These are phyloP conservation scores for Egretta garzetta DNA, from an alignment of 2,113 vertebrate genomes.

Conservation along the genomic window DNA sequence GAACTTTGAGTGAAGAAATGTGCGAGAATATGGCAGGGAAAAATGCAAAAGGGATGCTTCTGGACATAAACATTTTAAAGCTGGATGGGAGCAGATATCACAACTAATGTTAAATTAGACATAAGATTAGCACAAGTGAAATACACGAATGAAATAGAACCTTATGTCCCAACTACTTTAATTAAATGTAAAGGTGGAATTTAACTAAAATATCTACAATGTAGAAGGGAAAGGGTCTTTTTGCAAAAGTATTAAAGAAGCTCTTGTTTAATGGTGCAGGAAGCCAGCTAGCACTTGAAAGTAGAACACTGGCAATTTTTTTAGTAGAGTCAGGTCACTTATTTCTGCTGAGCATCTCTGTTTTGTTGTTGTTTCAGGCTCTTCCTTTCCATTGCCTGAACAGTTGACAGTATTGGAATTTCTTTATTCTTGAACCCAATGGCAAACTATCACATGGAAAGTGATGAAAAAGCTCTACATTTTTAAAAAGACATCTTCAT, in stretches of 20 bases:
- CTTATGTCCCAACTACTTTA: neutral
- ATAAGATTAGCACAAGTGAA: neutral
- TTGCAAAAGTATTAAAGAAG: neutral
- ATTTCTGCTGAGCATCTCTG: neutral
- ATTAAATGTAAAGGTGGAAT: neutral
- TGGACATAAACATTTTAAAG: neutral
- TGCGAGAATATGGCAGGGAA: neutral
- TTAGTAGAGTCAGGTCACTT: neutral
- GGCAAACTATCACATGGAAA: neutral
- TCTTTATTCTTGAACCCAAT: neutral
- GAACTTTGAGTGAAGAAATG: neutral
- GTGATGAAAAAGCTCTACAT: neutral
- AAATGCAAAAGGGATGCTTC: neutral
- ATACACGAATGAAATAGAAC: neutral
- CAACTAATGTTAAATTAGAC: neutral
- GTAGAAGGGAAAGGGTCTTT: neutral
- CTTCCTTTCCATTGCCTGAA: neutral
- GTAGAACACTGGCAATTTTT: neutral
- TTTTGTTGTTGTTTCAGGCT: neutral
- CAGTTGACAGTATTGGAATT: neutral
- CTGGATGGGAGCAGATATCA: neutral
- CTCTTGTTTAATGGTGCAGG: neutral
- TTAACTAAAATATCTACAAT: neutral
- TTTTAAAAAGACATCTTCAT: neutral
- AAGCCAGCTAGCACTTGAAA: neutral